Conservation (phyloP, 2,113 vertebrate species). For the Nycticorax nycticorax region DNA sequence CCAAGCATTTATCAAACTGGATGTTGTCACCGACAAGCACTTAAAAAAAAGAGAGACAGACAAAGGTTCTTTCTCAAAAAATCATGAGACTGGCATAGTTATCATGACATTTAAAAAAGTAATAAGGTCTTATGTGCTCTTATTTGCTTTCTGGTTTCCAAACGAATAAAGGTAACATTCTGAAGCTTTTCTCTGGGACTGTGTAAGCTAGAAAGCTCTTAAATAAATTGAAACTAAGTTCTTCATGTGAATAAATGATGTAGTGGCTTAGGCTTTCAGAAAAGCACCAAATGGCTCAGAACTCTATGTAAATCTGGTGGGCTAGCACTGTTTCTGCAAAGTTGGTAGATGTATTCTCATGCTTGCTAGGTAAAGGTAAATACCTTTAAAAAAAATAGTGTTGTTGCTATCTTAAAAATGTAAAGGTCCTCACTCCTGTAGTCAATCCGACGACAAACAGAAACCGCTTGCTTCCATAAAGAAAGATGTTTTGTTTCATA, state of each 20-base stretch:
- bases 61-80: neutral
- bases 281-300: neutral
- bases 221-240: constrained; percentile 43
- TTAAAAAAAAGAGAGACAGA: neutral
- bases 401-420: neutral
- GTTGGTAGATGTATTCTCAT: neutral
- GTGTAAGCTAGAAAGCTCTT: constrained; percentile 38
- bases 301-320: neutral
- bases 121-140: constrained; percentile 25
- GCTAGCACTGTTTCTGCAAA: neutral
- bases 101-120: constrained; percentile 62
- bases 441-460: neutral
- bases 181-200: constrained; percentile 12
- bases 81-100: neutral
- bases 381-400: neutral
- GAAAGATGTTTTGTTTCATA: neutral
- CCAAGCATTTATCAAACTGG: neutral
- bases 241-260: constrained; percentile 25
- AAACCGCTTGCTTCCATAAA: neutral
- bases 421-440: neutral
- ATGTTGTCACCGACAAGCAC: neutral
- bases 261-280: constrained; percentile 16
- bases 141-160: constrained; percentile 52
- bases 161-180: neutral
- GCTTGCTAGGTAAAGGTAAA: neutral